Evolutionary conservation across 2,113 vertebrate species (phyloP).

Genomic region (Tamias sibiricus): DNA sequence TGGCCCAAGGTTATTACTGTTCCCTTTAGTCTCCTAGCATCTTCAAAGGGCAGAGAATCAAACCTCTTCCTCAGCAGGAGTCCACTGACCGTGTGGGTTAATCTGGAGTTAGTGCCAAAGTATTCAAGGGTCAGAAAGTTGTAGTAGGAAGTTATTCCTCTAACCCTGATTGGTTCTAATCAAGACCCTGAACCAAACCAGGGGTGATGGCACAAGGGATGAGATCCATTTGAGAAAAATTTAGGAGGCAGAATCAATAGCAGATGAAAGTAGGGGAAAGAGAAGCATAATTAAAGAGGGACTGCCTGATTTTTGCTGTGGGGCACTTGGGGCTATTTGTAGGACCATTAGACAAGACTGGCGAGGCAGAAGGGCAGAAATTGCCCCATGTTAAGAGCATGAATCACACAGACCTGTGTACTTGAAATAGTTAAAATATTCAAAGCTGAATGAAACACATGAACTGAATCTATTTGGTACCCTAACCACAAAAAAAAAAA

Average conservation of each 20-base stretch:
- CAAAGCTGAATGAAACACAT: background rate
- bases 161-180: background rate
- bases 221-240: background rate
- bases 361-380: background rate
- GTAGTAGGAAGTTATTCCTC: background rate
- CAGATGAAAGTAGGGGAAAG: background rate
- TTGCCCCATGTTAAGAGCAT: accelerated
- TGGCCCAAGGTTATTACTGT: accelerated
- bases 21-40: background rate
- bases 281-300: background rate
- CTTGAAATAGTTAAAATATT: background rate
- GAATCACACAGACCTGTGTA: background rate
- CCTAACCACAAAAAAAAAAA: no score
- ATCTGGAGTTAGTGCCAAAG: background rate
- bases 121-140: background rate
- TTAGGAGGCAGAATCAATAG: background rate
- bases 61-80: background rate
- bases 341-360: background rate
- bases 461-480: background rate
- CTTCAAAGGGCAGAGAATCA: background rate
- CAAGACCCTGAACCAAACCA: background rate
- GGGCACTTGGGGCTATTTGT: no score
- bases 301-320: background rate
- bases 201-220: background rate
- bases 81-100: background rate